A percentile compares a stretch with the other conserved stretches of the same genome.
These are phyloP conservation scores for Psammodynastes pulverulentus DNA, from an alignment of 2,113 vertebrate species.

Conservation along the genomic window DNA sequence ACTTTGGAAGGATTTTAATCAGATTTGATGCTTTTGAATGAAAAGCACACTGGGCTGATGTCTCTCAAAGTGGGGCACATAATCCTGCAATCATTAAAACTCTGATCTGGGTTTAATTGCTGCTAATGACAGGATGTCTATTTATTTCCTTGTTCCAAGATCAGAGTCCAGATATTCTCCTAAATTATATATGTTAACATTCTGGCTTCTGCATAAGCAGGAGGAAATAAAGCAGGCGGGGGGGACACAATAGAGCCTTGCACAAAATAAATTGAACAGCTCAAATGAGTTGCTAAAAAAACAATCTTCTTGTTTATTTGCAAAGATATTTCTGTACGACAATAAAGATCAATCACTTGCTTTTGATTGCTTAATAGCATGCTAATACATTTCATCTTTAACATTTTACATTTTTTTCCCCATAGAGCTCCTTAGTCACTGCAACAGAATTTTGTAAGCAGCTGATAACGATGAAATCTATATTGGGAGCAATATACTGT, in stretches of 20 bases:
- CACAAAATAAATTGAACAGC: constrained; percentile 11
- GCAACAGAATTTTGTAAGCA: constrained; percentile 4
- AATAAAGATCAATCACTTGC: constrained; percentile 30
- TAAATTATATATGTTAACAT: constrained; percentile 21
- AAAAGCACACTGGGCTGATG: neutral
- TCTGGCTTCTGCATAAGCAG: constrained; percentile 2
- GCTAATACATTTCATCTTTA: constrained; percentile 32
- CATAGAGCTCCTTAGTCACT: neutral
- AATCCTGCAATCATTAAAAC: constrained; percentile 4
- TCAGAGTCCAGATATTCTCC: constrained; percentile 12
- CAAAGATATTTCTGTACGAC: constrained; percentile 30
- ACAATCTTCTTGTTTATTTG: constrained; percentile 12
- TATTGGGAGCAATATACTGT: neutral
- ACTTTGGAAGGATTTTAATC: neutral
- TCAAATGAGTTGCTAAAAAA: constrained; percentile 23
- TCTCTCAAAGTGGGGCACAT: neutral
- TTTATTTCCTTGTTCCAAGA: constrained; percentile 12
- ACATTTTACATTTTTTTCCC: constrained; percentile 8
- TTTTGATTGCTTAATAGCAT: constrained; percentile 23
- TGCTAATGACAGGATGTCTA: constrained; percentile 22
- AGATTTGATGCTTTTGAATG: neutral
- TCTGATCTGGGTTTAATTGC: constrained; percentile 5
- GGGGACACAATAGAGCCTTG: neutral
- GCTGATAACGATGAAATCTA: neutral
- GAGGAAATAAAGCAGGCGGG: neutral